Evolutionary conservation across 2,888 invertebrate species (phyloP).

Genomic region (Syritta pipiens): DNA sequence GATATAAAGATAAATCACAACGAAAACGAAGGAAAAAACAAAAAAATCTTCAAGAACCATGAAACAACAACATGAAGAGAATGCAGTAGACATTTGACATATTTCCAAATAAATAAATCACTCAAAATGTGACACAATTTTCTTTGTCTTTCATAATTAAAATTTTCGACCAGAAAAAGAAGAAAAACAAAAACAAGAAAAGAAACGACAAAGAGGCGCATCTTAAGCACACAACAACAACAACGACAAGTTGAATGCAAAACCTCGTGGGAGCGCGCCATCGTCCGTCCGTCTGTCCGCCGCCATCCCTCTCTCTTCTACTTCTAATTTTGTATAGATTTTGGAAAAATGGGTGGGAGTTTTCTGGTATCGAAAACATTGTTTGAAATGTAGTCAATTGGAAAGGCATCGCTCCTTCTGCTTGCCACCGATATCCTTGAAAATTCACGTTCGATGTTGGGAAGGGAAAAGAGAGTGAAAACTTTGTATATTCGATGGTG

Average conservation of each 20-base stretch:
- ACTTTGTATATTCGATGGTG: neutral
- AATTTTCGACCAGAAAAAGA: slow-evolving; percentile 70
- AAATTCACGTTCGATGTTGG: slow-evolving; percentile 1
- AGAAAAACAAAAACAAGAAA: slow-evolving; percentile 12
- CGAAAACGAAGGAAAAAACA: slow-evolving; percentile 9
- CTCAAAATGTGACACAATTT: slow-evolving; percentile 78
- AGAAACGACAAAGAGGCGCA: slow-evolving; percentile 29
- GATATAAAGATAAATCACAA: slow-evolving; percentile 64
- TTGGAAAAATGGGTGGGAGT: slow-evolving; percentile 35
- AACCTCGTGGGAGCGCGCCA: slow-evolving; percentile 48
- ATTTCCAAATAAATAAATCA: slow-evolving; percentile 79
- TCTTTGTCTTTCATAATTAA: slow-evolving; percentile 79
- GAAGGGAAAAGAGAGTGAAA: slow-evolving; percentile 13
- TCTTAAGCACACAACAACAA: slow-evolving; percentile 8
- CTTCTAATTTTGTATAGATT: slow-evolving; percentile 49
- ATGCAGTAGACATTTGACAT: slow-evolving; percentile 76
- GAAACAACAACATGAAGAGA: slow-evolving; percentile 51
- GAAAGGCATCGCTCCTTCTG: slow-evolving; percentile 47
- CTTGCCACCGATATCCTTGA: slow-evolving; percentile 37
- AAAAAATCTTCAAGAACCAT: slow-evolving; percentile 29
- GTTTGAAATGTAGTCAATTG: slow-evolving; percentile 56
- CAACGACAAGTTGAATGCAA: slow-evolving; percentile 24
- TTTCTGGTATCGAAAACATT: slow-evolving; percentile 33
- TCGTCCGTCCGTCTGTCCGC: slow-evolving; percentile 25
- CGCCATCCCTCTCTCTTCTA: slow-evolving; percentile 16